A percentile compares a stretch with the other conserved stretches of the same genome.
phyloP scores from a whole-genome alignment of 2,797 vertebrate species.

The Tolypeutes matacus region DNA sequence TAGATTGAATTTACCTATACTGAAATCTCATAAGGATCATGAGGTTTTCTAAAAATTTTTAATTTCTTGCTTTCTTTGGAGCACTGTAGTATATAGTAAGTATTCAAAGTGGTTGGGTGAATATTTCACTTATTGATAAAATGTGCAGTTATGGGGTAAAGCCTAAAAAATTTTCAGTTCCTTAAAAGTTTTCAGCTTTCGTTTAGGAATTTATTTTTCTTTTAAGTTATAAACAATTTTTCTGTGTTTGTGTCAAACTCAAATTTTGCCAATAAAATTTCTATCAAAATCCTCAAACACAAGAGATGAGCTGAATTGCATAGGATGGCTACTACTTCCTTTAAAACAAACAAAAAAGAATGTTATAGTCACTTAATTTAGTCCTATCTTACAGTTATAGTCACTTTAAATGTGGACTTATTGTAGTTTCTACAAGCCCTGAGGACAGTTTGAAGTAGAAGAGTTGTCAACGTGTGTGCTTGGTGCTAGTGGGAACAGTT shows the following conservation, averaged over 20 bases:
- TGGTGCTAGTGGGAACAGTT: not conserved
- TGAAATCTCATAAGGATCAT: not conserved
- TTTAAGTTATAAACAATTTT: not conserved
- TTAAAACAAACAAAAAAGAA: not conserved
- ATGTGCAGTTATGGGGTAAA: not conserved
- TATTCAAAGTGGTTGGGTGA: not conserved
- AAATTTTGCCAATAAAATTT: conserved; percentile 40
- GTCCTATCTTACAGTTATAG: not conserved
- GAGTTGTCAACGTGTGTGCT: conserved; percentile 7
- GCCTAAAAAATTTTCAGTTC: not conserved
- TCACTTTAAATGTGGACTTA: not conserved
- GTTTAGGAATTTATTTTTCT: not conserved
- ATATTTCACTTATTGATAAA: conserved; percentile 4
- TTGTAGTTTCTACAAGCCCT: not conserved
- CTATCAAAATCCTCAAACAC: not conserved
- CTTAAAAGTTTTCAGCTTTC: conserved; percentile 21
- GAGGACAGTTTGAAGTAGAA: not conserved
- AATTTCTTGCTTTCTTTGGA: not conserved
- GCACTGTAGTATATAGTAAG: not conserved
- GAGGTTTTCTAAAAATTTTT: not conserved
- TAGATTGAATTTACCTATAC: not conserved
- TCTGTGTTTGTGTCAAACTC: not conserved
- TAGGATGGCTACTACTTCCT: not conserved
- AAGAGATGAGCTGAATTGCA: not conserved
- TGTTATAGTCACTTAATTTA: not conserved